Base-by-base conservation (phyloP, 2,888 invertebrate species). In the Bellardia bayeri region DNA sequence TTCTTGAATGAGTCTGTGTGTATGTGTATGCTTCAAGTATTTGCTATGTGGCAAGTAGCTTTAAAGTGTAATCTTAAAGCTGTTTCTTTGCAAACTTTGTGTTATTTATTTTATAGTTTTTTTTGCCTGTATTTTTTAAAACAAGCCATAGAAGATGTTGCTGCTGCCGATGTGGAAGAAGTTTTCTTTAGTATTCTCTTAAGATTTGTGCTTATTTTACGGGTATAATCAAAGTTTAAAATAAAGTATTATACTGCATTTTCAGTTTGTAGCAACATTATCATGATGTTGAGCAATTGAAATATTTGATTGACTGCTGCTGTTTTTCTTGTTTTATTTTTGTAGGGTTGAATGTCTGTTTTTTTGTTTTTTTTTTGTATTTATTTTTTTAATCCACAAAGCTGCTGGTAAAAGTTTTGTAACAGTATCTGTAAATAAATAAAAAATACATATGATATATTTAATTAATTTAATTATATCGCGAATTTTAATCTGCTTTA, bases 291-390 rank as follows among this genome's bases (percentile, higher is more conserved):
- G 30, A 51, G 51, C 75, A 81, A 76, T 72, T 72, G 13, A 66
- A 83, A 81, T 23, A 78, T 76, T 87, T 87, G 79, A 71, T 71
- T 86, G 80, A 66, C 71, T 76, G 66, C 58, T 79, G 63, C 13
- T 74, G 61, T 3, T 79, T 8, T 58, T 75, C 66, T 74, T 63
- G 30, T 37, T 9, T 14, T 23, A 23, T 23, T 23, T 23, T 23
- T 23, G 9, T 3, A 23, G 40, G 37, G 33, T 23, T n/a, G 6
- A 16, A 37, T n/a, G 0, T 61, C 30, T 51, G n/a, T 42, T 5
- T 37, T 49, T 6, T n/a, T n/a, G n/a, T n/a, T 33, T 1, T 3
- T 5, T 45, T 40, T 6, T 61, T 42, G 3, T 16, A 33, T 33
- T 33, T 33, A 33, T 33, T 33, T 37, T 37, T 37, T 23, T 23